Evolutionary conservation across 2,113 vertebrate genomes (phyloP).

Genomic region (Aramus guarauna): DNA sequence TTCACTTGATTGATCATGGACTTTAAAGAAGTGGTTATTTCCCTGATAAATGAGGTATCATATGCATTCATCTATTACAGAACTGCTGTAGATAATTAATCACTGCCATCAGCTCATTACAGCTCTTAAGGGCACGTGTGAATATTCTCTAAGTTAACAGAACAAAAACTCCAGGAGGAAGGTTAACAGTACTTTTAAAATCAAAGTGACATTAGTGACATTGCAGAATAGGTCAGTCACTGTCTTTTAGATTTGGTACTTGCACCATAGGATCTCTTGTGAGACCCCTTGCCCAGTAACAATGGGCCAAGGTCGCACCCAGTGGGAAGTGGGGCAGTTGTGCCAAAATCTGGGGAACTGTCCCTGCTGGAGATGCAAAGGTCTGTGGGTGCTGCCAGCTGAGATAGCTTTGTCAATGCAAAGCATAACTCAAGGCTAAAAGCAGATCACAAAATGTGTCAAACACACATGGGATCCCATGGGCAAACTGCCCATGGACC

Average conservation of each 20-base stretch:
- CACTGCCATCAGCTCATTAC: conserved; percentile 67
- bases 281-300: neutral
- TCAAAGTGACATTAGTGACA: conserved; percentile 39
- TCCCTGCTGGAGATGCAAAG: neutral
- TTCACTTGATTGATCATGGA: conserved; percentile 38
- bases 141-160: conserved; percentile 53
- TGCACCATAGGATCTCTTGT: neutral
- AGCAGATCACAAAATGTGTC: conserved; percentile 19
- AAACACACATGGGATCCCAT: neutral
- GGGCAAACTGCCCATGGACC: neutral
- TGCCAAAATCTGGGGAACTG: neutral
- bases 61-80: conserved; percentile 33
- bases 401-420: neutral
- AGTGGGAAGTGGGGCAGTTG: neutral
- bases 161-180: conserved; percentile 65
- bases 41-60: conserved; percentile 58
- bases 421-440: conserved; percentile 24
- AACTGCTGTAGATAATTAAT: conserved; percentile 62
- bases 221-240: conserved; percentile 17
- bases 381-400: neutral
- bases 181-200: conserved; percentile 63
- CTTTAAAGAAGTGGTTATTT: conserved; percentile 58
- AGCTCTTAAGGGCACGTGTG: conserved; percentile 50
- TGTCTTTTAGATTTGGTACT: conserved; percentile 35
- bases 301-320: rapidly evolving